Evolutionary conservation across 2,888 invertebrate genomes (phyloP).

Genomic region (Acleris holmiana): DNA sequence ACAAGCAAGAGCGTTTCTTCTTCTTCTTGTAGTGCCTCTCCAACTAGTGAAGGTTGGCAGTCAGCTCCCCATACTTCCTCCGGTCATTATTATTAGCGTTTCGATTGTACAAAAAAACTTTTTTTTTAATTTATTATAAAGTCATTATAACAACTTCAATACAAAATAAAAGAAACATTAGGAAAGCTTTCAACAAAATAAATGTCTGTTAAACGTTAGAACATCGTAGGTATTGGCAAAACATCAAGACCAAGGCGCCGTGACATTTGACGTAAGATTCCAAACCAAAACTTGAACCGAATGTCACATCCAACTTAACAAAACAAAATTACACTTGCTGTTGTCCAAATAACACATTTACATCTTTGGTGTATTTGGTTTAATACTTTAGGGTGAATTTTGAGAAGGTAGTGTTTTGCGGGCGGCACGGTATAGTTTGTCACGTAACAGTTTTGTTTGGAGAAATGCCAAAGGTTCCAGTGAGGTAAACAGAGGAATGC

Average conservation of each 20-base stretch:
- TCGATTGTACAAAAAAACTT: too few species aligned
- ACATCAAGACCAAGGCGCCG: slow-evolving; percentile 40
- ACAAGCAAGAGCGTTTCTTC: too few species aligned
- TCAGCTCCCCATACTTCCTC: too few species aligned
- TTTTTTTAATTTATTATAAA: too few species aligned
- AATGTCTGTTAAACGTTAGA: slow-evolving; percentile 22
- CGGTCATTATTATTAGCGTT: too few species aligned
- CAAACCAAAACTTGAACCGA: slow-evolving; percentile 24
- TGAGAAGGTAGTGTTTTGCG: slow-evolving; percentile 3
- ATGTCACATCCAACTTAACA: slow-evolving; percentile 38
- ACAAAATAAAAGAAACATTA: too few species aligned
- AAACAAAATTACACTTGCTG: slow-evolving; percentile 31
- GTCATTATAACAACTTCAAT: too few species aligned
- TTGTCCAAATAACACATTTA: not conserved
- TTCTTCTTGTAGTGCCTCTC: too few species aligned
- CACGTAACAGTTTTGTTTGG: slow-evolving; percentile 43
- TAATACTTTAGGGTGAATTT: slow-evolving; percentile 20
- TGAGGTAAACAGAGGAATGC: slow-evolving; percentile 43
- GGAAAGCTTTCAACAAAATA: slow-evolving; percentile 6
- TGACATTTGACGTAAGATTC: slow-evolving; percentile 19
- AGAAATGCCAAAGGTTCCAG: slow-evolving; percentile 45
- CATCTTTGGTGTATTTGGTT: not conserved
- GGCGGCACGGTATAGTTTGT: slow-evolving; percentile 31
- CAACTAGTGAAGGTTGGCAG: too few species aligned
- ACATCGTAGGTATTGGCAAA: slow-evolving; percentile 46